A percentile compares a stretch with the other conserved stretches of the same genome.
These are phyloP conservation scores for Parasteatoda tepidariorum DNA, from an alignment of 1,140 invertebrate species.

Conservation along the genomic window DNA sequence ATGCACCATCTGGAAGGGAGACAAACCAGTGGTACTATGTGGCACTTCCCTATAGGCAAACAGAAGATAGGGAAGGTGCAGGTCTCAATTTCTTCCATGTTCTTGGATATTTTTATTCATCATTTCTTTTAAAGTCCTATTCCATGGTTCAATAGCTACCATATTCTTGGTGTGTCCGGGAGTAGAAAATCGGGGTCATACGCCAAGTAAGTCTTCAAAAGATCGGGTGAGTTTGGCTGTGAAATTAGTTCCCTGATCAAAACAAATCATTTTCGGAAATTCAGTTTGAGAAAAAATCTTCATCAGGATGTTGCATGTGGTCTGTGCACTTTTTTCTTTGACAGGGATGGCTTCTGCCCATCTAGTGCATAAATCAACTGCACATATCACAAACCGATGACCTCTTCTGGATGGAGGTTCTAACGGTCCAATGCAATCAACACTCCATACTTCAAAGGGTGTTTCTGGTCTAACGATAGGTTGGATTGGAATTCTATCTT, in stretches of 20 bases:
- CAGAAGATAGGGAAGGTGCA: not conserved
- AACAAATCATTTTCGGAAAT: not conserved
- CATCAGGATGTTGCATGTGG: not conserved
- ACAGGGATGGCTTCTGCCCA: not conserved
- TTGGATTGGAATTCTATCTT: not conserved
- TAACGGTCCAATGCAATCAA: conserved; percentile 5
- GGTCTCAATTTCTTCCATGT: not conserved
- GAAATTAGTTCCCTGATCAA: not conserved
- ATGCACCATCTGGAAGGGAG: not conserved
- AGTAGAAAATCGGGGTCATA: not conserved
- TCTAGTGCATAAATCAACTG: not conserved
- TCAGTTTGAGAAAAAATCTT: not conserved
- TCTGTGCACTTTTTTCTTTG: not conserved
- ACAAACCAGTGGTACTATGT: not conserved
- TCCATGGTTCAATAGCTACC: not conserved
- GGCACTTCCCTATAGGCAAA: not conserved
- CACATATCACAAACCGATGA: not conserved
- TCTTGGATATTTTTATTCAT: not conserved
- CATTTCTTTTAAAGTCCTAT: not conserved
- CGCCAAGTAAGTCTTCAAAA: not conserved
- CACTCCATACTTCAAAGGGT: conserved; percentile 25
- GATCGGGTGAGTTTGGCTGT: not conserved
- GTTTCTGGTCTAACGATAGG: conserved; percentile 13
- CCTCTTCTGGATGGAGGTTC: conserved; percentile 4
- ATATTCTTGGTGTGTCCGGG: not conserved